Percentiles rank a stretch among this genome's conserved stretches.
phyloP scores from a whole-genome alignment of 2,797 vertebrate species.

The Nyctalus aviator region DNA sequence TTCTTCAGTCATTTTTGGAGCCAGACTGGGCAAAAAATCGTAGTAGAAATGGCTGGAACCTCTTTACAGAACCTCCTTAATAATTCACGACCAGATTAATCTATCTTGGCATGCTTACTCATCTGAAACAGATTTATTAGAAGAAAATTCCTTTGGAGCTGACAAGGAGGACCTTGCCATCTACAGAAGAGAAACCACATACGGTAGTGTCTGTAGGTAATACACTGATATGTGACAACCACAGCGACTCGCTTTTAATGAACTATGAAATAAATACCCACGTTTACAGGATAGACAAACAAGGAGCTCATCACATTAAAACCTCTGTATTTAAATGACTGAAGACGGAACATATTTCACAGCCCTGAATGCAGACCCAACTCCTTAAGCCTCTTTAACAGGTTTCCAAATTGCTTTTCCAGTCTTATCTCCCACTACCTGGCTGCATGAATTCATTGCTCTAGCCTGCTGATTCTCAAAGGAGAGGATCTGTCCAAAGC shows the following conservation, averaged over 20 bases:
- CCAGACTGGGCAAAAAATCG: constrained; percentile 61
- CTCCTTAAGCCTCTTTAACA: neutral
- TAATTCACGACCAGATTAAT: constrained; percentile 71
- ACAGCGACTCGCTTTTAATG: neutral
- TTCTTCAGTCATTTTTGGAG: constrained; percentile 56
- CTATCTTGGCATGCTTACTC: constrained; percentile 70
- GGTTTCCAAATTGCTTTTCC: constrained; percentile 2
- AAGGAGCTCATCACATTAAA: neutral
- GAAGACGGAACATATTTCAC: neutral
- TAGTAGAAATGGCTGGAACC: constrained; percentile 52
- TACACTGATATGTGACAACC: neutral
- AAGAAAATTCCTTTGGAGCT: constrained; percentile 62
- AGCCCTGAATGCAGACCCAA: neutral
- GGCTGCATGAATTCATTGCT: neutral
- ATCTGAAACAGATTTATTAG: constrained; percentile 71
- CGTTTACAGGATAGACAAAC: constrained; percentile 20
- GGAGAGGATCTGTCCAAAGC: neutral
- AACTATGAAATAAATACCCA: constrained; percentile 34
- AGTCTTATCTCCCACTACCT: neutral
- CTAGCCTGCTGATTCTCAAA: neutral
- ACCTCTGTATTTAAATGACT: neutral
- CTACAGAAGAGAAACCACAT: constrained; percentile 54
- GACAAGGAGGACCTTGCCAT: constrained; percentile 43
- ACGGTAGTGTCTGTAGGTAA: constrained; percentile 25
- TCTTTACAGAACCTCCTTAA: constrained; percentile 55